phyloP scores from a whole-genome alignment of 2,113 vertebrate species.

The Hiodon alosoides region DNA sequence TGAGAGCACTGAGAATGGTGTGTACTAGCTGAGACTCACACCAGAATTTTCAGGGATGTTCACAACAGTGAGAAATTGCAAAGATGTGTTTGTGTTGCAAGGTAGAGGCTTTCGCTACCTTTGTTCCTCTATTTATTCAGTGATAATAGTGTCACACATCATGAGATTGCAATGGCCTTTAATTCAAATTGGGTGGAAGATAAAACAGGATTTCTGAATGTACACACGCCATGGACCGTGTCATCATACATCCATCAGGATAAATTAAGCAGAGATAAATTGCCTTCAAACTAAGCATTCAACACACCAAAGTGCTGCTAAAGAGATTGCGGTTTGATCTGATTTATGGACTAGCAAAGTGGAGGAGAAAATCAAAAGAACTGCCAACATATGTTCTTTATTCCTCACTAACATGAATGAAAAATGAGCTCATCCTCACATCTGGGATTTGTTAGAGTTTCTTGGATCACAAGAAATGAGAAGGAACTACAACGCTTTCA shows the following conservation, averaged over 20 bases:
- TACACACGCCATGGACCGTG: constrained; percentile 21
- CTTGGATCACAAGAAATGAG: constrained; percentile 44
- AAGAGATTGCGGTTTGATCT: constrained; percentile 40
- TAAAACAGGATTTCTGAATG: not conserved
- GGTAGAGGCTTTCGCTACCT: not conserved
- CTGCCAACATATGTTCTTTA: constrained; percentile 63
- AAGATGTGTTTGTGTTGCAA: not conserved
- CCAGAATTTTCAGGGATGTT: not conserved
- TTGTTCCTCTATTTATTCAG: not conserved
- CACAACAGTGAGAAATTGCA: not conserved
- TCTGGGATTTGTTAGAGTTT: constrained; percentile 58
- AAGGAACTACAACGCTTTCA: constrained; percentile 25
- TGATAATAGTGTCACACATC: constrained; percentile 3
- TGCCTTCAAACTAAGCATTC: not conserved
- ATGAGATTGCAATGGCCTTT: not conserved
- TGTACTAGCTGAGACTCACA: not conserved
- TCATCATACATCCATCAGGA: constrained; percentile 42
- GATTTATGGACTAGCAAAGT: constrained; percentile 56
- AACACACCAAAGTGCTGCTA: constrained; percentile 28
- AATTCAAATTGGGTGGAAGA: not conserved
- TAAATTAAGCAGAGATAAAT: constrained; percentile 15
- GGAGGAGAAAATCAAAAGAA: constrained; percentile 52
- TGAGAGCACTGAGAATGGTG: not conserved
- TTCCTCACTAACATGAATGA: constrained; percentile 62
- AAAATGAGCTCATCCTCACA: constrained; percentile 66